Evolutionary conservation across 2,888 invertebrate species (phyloP).

Genomic region (Thecocarcelia acutangulata): DNA sequence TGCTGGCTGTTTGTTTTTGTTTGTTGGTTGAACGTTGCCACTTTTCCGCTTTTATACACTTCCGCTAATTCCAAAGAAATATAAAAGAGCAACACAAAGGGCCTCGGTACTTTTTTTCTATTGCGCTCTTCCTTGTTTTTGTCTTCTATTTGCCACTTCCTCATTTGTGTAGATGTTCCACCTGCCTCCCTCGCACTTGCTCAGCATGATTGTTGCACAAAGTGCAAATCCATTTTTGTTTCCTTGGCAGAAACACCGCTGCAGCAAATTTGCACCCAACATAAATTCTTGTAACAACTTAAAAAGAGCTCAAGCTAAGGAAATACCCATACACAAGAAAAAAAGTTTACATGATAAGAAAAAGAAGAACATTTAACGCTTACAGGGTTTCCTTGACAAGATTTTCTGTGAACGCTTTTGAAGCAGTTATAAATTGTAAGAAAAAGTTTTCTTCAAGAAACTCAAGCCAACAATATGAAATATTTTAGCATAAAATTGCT

Average conservation of each 20-base stretch:
- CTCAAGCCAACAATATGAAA: neutral
- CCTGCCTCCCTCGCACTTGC: neutral
- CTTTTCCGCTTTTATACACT: constrained; percentile 61
- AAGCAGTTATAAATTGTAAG: neutral
- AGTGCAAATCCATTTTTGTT: constrained; percentile 61
- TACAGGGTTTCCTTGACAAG: constrained; percentile 48
- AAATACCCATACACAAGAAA: constrained; percentile 12
- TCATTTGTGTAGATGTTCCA: constrained; percentile 14
- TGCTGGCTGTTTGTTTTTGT: constrained; percentile 41
- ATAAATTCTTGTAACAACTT: constrained; percentile 12
- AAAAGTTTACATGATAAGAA: neutral
- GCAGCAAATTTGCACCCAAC: neutral
- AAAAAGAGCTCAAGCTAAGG: neutral
- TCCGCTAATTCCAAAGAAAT: constrained; percentile 52
- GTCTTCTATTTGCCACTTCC: constrained; percentile 48
- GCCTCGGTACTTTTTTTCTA: constrained; percentile 17
- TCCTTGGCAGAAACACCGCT: constrained; percentile 43
- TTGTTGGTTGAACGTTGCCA: constrained; percentile 55
- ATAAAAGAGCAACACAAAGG: constrained; percentile 21
- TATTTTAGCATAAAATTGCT: neutral
- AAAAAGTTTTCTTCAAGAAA: constrained; percentile 15
- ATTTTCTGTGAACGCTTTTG: constrained; percentile 19
- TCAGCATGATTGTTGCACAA: constrained; percentile 61
- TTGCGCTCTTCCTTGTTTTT: constrained; percentile 30
- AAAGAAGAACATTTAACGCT: constrained; percentile 5